A percentile compares a stretch with the other conserved stretches of the same genome.
Evolutionary conservation across 2,113 vertebrate species (phyloP).

Genomic region (Crotalus viridis): DNA sequence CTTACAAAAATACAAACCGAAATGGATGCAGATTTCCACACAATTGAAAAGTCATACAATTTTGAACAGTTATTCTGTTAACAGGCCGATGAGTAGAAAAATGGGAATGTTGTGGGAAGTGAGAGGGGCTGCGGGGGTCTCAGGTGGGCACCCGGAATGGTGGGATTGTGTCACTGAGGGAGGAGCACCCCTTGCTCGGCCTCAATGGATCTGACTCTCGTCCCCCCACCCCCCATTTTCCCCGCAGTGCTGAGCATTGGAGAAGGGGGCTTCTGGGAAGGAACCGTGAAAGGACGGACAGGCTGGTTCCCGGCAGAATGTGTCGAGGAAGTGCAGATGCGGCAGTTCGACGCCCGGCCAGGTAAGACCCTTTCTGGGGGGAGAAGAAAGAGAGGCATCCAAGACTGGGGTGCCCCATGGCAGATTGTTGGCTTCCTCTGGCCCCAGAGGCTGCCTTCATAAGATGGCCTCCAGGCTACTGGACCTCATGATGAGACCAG

Average conservation of each 20-base stretch:
- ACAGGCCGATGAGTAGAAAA: neutral
- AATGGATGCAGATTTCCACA: neutral
- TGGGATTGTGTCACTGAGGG: neutral
- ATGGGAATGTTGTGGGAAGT: neutral
- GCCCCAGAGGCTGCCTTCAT: neutral
- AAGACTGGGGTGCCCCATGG: neutral
- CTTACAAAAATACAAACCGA: neutral
- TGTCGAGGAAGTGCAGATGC: conserved; percentile 98
- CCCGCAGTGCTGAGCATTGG: conserved; percentile 92
- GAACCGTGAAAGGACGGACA: conserved; percentile 92
- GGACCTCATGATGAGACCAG: neutral
- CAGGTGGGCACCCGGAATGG: neutral
- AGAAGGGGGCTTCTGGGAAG: conserved; percentile 98
- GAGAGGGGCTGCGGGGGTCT: neutral
- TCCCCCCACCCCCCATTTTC: neutral
- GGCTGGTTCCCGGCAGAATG: conserved; percentile 99
- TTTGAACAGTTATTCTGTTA: neutral
- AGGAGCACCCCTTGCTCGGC: neutral
- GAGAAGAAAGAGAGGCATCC: too few species aligned
- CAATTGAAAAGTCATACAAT: neutral
- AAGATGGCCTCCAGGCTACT: neutral
- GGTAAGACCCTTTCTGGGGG: conserved; percentile 71
- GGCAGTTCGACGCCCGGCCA: conserved; percentile 87
- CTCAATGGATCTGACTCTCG: neutral
- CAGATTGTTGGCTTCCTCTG: neutral